Conservation (phyloP, 2,888 invertebrate genomes). For the Capitulum mitella region DNA sequence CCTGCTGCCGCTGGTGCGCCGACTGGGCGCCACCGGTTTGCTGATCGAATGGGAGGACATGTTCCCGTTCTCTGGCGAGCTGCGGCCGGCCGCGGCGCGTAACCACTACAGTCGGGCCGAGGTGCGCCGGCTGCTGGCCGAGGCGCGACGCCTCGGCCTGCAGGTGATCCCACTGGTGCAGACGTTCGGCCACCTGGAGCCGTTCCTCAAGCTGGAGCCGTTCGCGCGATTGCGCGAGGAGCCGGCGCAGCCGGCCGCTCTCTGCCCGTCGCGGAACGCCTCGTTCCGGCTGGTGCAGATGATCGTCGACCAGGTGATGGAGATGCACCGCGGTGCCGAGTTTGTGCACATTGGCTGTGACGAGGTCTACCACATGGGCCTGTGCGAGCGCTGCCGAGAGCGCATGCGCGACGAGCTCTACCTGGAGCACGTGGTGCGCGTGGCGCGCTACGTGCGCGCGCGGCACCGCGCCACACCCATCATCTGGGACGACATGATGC, state of each 20-base stretch:
- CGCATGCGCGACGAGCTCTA: slow-evolving; percentile 52
- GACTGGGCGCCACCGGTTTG: slow-evolving; percentile 46
- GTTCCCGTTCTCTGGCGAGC: slow-evolving; percentile 51
- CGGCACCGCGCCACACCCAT: slow-evolving; percentile 56
- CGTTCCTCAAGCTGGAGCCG: slow-evolving; percentile 63
- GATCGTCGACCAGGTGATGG: slow-evolving; percentile 42
- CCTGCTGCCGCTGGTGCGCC: slow-evolving; percentile 37
- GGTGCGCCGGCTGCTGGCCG: slow-evolving; percentile 39
- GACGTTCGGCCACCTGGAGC: slow-evolving; percentile 54
- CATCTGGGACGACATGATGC: slow-evolving; percentile 75
- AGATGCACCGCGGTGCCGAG: slow-evolving; percentile 40
- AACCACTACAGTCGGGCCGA: slow-evolving; percentile 43
- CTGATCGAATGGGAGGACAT: slow-evolving; percentile 58
- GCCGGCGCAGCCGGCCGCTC: slow-evolving; percentile 54
- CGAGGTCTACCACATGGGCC: slow-evolving; percentile 40
- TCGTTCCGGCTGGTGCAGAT: slow-evolving; percentile 41
- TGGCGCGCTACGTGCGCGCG: slow-evolving; percentile 53
- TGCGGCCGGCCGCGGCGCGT: slow-evolving; percentile 42
- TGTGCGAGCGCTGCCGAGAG: slow-evolving; percentile 40
- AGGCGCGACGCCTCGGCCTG: slow-evolving; percentile 42
- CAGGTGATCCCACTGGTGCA: slow-evolving; percentile 53
- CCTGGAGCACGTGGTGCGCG: slow-evolving; percentile 54
- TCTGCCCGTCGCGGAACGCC: slow-evolving; percentile 48
- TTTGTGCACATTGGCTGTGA: slow-evolving; percentile 49
- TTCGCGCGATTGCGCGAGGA: slow-evolving; percentile 61